phyloP scores from a whole-genome alignment of 1,140 invertebrate genomes.

The Apocrypta bakeri region DNA sequence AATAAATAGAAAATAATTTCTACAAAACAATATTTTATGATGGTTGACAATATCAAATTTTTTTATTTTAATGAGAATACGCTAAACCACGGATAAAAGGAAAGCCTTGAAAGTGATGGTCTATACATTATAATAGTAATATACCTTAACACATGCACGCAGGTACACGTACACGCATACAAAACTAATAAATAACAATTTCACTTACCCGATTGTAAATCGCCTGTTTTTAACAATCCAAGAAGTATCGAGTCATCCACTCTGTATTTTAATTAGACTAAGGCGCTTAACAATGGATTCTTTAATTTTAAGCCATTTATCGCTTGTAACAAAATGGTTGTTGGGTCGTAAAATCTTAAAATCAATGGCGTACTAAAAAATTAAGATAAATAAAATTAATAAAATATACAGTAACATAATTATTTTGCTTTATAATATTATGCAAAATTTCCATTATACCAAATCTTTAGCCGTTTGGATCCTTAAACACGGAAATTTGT shows the following conservation, averaged over 20 bases:
- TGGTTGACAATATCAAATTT: too few species aligned
- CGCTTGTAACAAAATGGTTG: not conserved
- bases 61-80: too few species aligned
- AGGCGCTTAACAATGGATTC: not conserved
- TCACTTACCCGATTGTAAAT: conserved; percentile 5
- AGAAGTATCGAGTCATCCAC: not conserved
- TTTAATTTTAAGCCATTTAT: not conserved
- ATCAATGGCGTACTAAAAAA: conserved; percentile 16
- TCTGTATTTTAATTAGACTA: not conserved
- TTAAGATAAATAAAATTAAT: not conserved
- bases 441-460: not conserved
- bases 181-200: too few species aligned
- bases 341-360: not conserved
- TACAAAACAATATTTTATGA: not conserved
- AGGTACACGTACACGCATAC: not conserved
- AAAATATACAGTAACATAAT: too few species aligned
- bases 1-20: not conserved
- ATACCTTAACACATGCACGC: not conserved
- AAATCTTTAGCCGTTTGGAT: conserved; percentile 10
- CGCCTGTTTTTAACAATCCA: not conserved
- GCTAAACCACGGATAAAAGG: too few species aligned
- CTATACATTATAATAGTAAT: not conserved
- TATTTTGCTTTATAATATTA: not conserved
- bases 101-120: too few species aligned
- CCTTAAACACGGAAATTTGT: conserved; percentile 10